Evolutionary conservation across 2,113 vertebrate genomes (phyloP).

Genomic region (Hirundichthys speculiger): DNA sequence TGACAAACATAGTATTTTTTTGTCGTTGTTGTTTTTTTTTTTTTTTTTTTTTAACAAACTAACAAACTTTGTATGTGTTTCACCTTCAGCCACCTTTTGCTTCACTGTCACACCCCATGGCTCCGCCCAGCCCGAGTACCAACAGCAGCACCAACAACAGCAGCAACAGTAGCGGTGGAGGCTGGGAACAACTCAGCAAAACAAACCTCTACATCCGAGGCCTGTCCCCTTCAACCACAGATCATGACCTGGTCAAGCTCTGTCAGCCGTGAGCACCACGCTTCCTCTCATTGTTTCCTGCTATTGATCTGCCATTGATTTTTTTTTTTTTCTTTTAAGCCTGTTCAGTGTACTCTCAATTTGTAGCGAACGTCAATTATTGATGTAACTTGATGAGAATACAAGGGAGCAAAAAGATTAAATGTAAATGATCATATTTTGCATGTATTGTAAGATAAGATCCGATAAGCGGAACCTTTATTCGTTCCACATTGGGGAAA

Average conservation of each 20-base stretch:
- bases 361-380: constrained; percentile 1
- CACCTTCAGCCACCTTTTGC: constrained; percentile 87
- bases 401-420: constrained; percentile 6
- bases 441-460: too few species aligned
- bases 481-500: too few species aligned
- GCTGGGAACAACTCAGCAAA: constrained; percentile 99
- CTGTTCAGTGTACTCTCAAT: constrained; percentile 13
- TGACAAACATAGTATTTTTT: too few species aligned
- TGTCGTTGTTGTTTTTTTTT: background rate
- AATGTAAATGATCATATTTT: background rate
- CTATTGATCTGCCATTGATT: constrained; percentile 63
- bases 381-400: constrained; percentile 8
- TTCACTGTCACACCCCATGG: constrained; percentile 91
- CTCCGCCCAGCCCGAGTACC: constrained; percentile 96
- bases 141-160: constrained; percentile 96
- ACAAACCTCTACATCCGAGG: constrained; percentile 99
- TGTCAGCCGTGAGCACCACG: constrained; percentile 95
- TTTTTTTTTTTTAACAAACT: background rate
- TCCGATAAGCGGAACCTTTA: too few species aligned
- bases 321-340: constrained; percentile 25
- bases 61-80: constrained; percentile 35
- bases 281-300: constrained; percentile 49
- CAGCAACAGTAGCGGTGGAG: constrained; percentile 93
- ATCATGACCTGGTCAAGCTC: constrained; percentile 98
- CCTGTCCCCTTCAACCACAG: constrained; percentile 93